A percentile compares a stretch with the other conserved stretches of the same genome.
phyloP scores from a whole-genome alignment of 2,113 vertebrate genomes.

The Aphyosemion australe region DNA sequence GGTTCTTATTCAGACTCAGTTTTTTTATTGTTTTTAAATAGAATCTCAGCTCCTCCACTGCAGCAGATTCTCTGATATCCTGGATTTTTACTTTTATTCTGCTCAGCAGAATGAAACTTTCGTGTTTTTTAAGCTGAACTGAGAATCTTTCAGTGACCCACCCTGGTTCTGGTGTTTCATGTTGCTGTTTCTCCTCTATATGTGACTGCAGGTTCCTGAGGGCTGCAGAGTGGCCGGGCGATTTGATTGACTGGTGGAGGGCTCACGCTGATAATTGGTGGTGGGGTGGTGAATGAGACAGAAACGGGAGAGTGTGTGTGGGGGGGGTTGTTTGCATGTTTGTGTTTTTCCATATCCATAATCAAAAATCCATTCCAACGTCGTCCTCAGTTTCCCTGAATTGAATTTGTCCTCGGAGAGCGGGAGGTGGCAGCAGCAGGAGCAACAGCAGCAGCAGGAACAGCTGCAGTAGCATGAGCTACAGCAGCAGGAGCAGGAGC shows the following conservation, averaged over 20 bases:
- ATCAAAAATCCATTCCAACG: conserved; percentile 47
- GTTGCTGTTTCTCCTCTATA: conserved; percentile 91
- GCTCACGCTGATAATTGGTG: conserved; percentile 85
- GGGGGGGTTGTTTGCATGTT: conserved; percentile 87
- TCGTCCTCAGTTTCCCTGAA: background rate
- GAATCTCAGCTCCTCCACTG: background rate
- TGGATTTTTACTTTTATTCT: background rate
- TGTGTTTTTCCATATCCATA: conserved; percentile 87
- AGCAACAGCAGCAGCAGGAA: too few species aligned
- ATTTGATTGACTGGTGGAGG: conserved; percentile 98
- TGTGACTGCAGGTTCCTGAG: conserved; percentile 99
- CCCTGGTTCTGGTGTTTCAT: conserved; percentile 50
- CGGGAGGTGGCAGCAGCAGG: background rate
- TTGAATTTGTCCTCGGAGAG: background rate
- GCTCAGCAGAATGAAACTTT: background rate
- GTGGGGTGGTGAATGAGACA: conserved; percentile 58
- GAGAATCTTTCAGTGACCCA: too few species aligned
- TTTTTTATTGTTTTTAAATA: background rate
- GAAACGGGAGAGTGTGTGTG: conserved; percentile 60
- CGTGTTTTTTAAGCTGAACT: too few species aligned
- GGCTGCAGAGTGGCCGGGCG: conserved; percentile 90
- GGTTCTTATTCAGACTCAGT: background rate
- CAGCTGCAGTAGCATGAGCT: too few species aligned
- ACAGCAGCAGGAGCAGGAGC: too few species aligned
- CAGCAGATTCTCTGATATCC: background rate